phyloP scores from a whole-genome alignment of 2,888 invertebrate genomes.

The Dichetophora obliterata region DNA sequence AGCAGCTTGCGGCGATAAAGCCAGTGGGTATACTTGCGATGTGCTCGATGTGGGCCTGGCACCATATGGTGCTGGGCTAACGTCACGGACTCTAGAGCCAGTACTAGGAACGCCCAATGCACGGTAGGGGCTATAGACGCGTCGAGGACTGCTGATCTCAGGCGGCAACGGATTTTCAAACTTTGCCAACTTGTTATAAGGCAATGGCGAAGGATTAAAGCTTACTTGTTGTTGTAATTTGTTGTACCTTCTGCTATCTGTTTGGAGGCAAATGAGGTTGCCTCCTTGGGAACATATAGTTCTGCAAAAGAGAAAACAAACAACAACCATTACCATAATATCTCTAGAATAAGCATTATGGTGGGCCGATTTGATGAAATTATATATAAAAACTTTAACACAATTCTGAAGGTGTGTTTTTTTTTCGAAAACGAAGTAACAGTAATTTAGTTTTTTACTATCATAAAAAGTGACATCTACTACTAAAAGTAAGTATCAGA shows the following conservation, averaged over 20 bases:
- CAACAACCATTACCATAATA: background rate
- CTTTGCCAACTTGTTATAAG: constrained; percentile 65
- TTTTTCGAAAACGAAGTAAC: too few species aligned
- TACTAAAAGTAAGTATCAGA: too few species aligned
- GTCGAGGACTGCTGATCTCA: constrained; percentile 21
- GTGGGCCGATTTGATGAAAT: too few species aligned
- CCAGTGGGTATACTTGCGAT: constrained; percentile 38
- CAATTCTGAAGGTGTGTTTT: too few species aligned
- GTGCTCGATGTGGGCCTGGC: constrained; percentile 36
- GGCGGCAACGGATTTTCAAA: constrained; percentile 55
- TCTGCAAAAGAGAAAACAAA: constrained; percentile 52
- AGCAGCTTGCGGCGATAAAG: constrained; percentile 38
- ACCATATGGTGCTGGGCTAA: constrained; percentile 59
- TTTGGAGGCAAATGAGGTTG: constrained; percentile 53
- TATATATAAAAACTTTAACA: too few species aligned
- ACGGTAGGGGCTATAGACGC: constrained; percentile 28
- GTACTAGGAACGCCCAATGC: constrained; percentile 39
- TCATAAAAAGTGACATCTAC: too few species aligned
- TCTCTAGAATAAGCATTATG: too few species aligned
- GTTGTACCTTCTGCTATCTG: constrained; percentile 55
- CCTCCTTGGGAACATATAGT: constrained; percentile 67
- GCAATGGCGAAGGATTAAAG: constrained; percentile 65
- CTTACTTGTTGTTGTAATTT: constrained; percentile 50
- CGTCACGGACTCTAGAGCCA: constrained; percentile 55
- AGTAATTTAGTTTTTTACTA: too few species aligned